A percentile compares a stretch with the other conserved stretches of the same genome.
phyloP scores from a whole-genome alignment of 2,888 invertebrate species.

The Ptilodon capucinus region DNA sequence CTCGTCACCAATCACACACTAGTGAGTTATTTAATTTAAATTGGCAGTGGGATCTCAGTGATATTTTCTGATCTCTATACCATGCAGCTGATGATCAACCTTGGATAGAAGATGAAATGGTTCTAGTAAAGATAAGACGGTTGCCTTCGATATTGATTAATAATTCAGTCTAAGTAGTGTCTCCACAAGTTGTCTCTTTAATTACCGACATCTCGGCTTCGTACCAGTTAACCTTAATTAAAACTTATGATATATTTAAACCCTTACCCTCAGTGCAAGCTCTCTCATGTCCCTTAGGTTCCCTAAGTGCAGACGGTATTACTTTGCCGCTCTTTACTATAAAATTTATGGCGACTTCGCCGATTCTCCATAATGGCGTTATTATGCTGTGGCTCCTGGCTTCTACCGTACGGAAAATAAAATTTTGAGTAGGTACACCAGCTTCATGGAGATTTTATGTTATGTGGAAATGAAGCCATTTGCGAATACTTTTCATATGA shows the following conservation, averaged over 20 bases:
- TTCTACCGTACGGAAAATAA: slow-evolving; percentile 39
- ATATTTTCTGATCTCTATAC: no score
- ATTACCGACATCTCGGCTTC: neutral
- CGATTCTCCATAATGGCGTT: slow-evolving; percentile 49
- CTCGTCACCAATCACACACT: slow-evolving; percentile 94
- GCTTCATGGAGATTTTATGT: slow-evolving; percentile 27
- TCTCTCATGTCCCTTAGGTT: slow-evolving; percentile 21
- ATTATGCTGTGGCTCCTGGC: slow-evolving; percentile 42
- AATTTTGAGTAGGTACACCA: slow-evolving; percentile 42
- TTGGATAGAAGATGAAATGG: no score
- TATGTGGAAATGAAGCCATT: slow-evolving; percentile 30
- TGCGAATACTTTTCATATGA: slow-evolving; percentile 13
- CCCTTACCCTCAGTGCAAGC: slow-evolving; percentile 5
- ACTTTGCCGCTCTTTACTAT: slow-evolving; percentile 42
- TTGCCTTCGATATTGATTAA: no score
- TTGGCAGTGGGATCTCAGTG: no score
- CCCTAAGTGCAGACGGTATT: slow-evolving; percentile 35
- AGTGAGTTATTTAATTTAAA: slow-evolving; percentile 76
- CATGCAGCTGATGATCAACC: no score
- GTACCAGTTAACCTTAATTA: slow-evolving; percentile 5
- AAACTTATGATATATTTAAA: slow-evolving; percentile 1
- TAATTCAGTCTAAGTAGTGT: neutral
- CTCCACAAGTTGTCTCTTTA: neutral
- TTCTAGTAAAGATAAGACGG: no score
- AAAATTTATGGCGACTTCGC: slow-evolving; percentile 48